A percentile compares a stretch with the other conserved stretches of the same genome.
Conservation (phyloP, 2,888 invertebrate genomes). For the Amphipoea lucens region DNA sequence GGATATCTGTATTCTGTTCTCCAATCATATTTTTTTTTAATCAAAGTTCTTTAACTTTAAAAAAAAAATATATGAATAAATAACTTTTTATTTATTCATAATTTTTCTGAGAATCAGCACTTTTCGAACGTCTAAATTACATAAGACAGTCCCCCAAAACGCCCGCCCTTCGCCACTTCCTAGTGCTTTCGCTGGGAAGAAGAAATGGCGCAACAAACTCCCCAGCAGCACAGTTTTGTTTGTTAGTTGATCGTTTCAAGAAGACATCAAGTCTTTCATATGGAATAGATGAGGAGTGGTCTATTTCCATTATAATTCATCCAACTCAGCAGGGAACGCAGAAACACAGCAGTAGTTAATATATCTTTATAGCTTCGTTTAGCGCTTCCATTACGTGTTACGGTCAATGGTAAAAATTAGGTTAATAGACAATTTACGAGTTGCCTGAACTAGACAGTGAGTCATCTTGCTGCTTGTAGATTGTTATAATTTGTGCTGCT, state of each 20-base stretch:
- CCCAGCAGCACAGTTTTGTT: too few relatives aligned
- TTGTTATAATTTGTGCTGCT: constrained; percentile 55
- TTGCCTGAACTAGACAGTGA: constrained; percentile 58
- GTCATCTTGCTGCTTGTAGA: constrained; percentile 50
- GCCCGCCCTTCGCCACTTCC: too few relatives aligned
- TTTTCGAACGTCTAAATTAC: too few relatives aligned
- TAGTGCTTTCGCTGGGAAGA: too few relatives aligned
- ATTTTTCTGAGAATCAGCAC: too few relatives aligned
- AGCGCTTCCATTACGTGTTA: constrained; percentile 60
- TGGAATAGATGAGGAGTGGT: neutral
- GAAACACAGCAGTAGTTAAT: constrained; percentile 38
- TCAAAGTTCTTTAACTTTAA: too few relatives aligned
- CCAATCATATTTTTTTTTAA: too few relatives aligned
- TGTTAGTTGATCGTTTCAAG: neutral
- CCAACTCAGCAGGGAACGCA: constrained; percentile 30
- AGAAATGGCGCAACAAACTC: too few relatives aligned
- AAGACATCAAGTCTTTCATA: neutral
- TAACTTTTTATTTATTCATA: too few relatives aligned
- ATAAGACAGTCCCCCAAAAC: too few relatives aligned
- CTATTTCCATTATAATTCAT: constrained; percentile 10
- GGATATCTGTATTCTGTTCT: neutral
- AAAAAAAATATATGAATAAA: too few relatives aligned
- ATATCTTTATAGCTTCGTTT: constrained; percentile 60
- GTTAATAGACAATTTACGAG: constrained; percentile 77
- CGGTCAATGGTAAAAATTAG: constrained; percentile 76